Base-by-base conservation (phyloP, 2,113 vertebrate species). In the Agapornis roseicollis region DNA sequence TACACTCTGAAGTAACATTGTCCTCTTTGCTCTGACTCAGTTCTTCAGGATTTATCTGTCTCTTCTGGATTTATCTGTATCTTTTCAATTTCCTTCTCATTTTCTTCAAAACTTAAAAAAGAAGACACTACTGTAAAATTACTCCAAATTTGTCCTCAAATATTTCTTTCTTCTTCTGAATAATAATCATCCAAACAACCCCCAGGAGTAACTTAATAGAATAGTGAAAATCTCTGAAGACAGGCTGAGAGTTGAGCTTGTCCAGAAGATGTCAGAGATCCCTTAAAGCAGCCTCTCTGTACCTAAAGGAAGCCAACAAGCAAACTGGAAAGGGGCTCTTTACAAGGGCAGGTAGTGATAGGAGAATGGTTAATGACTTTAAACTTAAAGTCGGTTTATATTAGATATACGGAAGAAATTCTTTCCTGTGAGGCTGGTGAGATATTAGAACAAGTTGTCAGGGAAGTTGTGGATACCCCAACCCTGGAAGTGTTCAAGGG, bases 121-220 rank as follows among this genome's bases (percentile, higher is more conserved):
- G 6, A 85, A 90, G 10, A 24, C n/a, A 58, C 17, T 33, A 37
- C 17, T 35, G 13, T 49, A 37, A 37, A 84, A 91, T 41, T 31
- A 61, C 20, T 72, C 1, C 2, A 8, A 2, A 8, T 88, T 79
- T 76, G 6, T 41, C 31, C 31, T 80, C 46, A 63, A 33, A 44
- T 31, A 80, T 78, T 55, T 61, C 16, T 76, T 81, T 69, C 18
- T 73, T 87, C 33, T 11, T 88, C 49, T 76, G 14, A 55, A 69
- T 44, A 78, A 63, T 17, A 68, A 69, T 42, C 60, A 52, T 23
- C 18, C 35, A 50, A 16, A 80, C 6, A 78, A 58, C 13, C 7
- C 0, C 8, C 0, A 1, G 15, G 13, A 89, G 22, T 53, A 7
- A 3, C 24, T 82, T 64, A 0, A 2, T 7, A 76, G 25, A 6